phyloP scores from a whole-genome alignment of 2,797 vertebrate species.

The Neopelma chrysocephalum region DNA sequence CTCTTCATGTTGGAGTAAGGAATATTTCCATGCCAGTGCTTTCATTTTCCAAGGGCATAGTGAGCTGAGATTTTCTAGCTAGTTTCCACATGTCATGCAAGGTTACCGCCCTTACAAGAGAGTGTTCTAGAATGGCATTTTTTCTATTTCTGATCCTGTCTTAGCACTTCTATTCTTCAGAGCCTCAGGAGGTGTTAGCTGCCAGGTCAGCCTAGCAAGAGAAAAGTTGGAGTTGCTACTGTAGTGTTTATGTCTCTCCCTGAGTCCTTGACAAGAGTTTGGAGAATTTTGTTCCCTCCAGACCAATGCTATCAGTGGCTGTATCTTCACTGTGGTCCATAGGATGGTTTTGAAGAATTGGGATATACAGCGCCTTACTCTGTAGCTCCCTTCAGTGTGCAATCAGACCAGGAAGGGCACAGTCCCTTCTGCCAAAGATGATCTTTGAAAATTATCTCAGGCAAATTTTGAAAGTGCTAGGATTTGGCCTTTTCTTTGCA shows the following conservation, averaged over 20 bases:
- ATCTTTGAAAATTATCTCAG: not conserved
- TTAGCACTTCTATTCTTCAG: not conserved
- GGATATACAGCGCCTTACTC: accelerated
- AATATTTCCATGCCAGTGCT: not conserved
- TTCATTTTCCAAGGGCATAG: not conserved
- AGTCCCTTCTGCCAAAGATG: not conserved
- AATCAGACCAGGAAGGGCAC: not conserved
- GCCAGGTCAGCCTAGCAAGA: not conserved
- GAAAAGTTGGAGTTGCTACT: not conserved
- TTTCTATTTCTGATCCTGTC: not conserved
- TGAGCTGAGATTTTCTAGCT: not conserved
- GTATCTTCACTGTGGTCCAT: not conserved
- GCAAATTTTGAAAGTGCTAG: not conserved
- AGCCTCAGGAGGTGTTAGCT: not conserved
- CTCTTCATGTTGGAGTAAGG: not conserved
- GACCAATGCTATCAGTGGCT: not conserved
- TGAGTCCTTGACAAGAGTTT: not conserved
- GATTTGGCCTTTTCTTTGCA: not conserved
- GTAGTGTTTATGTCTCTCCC: not conserved
- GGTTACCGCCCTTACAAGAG: not conserved
- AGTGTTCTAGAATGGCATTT: not conserved
- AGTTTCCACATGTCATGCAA: not conserved
- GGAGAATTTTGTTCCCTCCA: not conserved
- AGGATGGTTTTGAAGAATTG: not conserved
- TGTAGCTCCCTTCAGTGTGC: not conserved